These are phyloP conservation scores for Sphaerophoria taeniata DNA, from an alignment of 2,888 invertebrate genomes.

Conservation along the genomic window DNA sequence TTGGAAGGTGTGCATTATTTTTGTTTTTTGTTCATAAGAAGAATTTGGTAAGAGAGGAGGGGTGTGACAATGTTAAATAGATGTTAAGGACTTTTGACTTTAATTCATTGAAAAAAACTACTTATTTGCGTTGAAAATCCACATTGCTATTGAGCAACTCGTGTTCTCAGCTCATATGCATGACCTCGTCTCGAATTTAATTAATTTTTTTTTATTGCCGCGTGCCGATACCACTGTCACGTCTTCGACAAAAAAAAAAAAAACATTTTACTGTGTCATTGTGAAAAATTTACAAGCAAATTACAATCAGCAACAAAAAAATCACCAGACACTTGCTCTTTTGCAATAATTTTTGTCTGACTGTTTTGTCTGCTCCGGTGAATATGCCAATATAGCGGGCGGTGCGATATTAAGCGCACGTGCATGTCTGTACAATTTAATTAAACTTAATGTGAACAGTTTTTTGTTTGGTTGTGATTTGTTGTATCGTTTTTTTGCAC, in stretches of 20 bases:
- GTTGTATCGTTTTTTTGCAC: no score
- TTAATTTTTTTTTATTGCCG: constrained; percentile 17
- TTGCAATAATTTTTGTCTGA: no score
- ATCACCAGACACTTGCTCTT: constrained; percentile 40
- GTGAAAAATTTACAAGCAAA: constrained; percentile 68
- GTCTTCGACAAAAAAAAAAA: no score
- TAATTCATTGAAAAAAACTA: no score
- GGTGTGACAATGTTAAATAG: neutral
- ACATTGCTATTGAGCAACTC: constrained; percentile 45
- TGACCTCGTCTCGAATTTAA: constrained; percentile 49
- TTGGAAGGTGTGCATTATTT: constrained; percentile 12
- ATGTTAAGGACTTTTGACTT: no score
- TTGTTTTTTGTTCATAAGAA: neutral
- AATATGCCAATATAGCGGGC: no score
- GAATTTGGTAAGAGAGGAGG: neutral
- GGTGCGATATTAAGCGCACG: no score
- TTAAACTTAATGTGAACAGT: no score
- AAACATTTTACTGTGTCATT: constrained; percentile 67
- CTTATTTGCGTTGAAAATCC: no score
- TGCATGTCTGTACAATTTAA: no score
- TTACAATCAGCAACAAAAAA: constrained; percentile 37
- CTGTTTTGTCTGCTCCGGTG: no score
- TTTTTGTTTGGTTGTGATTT: no score
- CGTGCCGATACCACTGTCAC: constrained; percentile 6
- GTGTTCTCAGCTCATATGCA: constrained; percentile 49